Evolutionary conservation across 2,888 invertebrate species (phyloP), one percentile per base, ranked within the genome.

Genomic region (Chydorus sphaericus): DNA sequence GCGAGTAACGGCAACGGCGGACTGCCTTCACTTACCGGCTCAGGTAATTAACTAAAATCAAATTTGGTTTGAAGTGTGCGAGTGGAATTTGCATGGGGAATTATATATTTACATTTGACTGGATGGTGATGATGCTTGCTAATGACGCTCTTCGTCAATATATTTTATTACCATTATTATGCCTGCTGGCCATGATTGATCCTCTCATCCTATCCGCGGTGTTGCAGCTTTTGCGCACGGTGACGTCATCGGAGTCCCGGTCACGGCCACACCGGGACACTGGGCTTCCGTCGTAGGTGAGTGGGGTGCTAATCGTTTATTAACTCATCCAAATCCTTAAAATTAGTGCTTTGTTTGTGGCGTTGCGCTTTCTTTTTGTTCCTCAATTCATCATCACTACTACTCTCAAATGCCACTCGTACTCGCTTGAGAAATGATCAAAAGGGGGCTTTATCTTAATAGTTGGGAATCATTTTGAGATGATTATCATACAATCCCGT

Each of bases 1-100:
- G 81, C 85, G 62, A 71, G 71, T 60, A 71, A 68, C 61, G 71
- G 68, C 60, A 68, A 67, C 61, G 62, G 64, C 68, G 75, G 69
- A 71, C 71, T 75, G 61, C 72, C 74, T 63, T 73, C 62, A 33
- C 62, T 76, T 60, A 72, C 75, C 59, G 52, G 33, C 36, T 52
- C 52, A 26, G 52, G 52, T 52, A 23, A 33, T 33, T 52, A 39
- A n/a, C n/a, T 39, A 8, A n/a, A n/a, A n/a, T n/a, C n/a, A 3
- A 30, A 8, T 52, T 33, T 48, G 5, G n/a, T 48, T 16, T 16
- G 14, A 6, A 20, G 7, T 52, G n/a, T n/a, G n/a, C n/a, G n/a
- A n/a, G n/a, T n/a, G n/a, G n/a, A n/a, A n/a, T n/a, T n/a, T n/a
- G n/a, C n/a, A n/a, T n/a, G n/a, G n/a, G n/a, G n/a, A n/a, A n/a